Evolutionary conservation across 92 coral and sea anemone species (phyloP), one percentile per base, ranked within the genome.

Genomic region (Muricea muricata): DNA sequence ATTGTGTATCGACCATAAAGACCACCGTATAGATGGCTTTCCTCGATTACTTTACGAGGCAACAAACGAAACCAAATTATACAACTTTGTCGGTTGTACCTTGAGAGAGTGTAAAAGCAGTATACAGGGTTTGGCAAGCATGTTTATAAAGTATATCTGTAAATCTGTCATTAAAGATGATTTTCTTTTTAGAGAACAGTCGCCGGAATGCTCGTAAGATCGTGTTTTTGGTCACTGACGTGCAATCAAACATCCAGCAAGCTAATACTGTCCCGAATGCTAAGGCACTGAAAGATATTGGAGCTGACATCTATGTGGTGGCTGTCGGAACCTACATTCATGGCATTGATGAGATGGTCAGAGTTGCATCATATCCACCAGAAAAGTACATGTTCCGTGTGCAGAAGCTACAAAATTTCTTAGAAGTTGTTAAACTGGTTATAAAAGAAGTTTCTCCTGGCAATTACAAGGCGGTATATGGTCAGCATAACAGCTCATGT

Each of bases 301-400:
- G 97, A 14, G 82, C 89, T 30, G 91, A 94, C 68, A 86, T 94
- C 46, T 94, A 90, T 74, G 96, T 94, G 47, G 86, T 94, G 17
- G 98, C 94, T 18, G 90, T 94, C 4, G 98, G 98, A 6, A 90
- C 76, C 31, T 92, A 90, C 70, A 52, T 90, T 24, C 91, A 87
- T 14, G 96, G 96, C 2, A 87, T 94, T 3, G 91, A 80, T 33
- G 98, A 94, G 50, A 54, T 94, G 34, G 85, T 88, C 6, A 88
- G 79, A 24, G 87, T 94, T 89, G 97, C 98, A 1, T 90, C 91
- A 26, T 10, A 11, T 31, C 80, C 94, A 3, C 82, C 90, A 0
- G 84, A 84, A 30, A 95, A 93, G 15, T 92, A 92, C 68, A 85
- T 94, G 87, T 94, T 87, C 83, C 90, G 96, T 23, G 98, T 93